Conservation (phyloP, 1,140 invertebrate genomes). For the Potamilus streckersoni region DNA sequence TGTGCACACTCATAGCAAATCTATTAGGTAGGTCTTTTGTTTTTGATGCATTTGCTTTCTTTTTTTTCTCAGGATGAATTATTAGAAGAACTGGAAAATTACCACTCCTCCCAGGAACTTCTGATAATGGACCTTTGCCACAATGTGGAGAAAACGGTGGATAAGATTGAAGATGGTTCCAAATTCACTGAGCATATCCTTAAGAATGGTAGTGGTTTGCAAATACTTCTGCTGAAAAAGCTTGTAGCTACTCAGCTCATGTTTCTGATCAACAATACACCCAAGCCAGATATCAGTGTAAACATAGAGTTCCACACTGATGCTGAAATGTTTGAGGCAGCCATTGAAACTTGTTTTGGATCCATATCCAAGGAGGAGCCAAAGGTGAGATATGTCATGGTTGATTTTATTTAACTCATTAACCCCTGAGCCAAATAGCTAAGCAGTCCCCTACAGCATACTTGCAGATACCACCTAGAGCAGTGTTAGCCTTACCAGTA, state of each 20-base stretch:
- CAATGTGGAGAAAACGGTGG: constrained; percentile 81
- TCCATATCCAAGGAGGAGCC: constrained; percentile 53
- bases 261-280: constrained; percentile 82
- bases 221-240: constrained; percentile 84
- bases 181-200: constrained; percentile 84
- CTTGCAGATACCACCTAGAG: too few relatives aligned
- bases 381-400: constrained; percentile 1
- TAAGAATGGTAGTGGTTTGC: constrained; percentile 83
- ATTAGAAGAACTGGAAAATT: constrained; percentile 80
- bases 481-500: too few relatives aligned
- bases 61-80: constrained; percentile 73
- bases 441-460: too few relatives aligned
- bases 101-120: constrained; percentile 87
- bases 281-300: constrained; percentile 81
- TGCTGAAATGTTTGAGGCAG: constrained; percentile 80
- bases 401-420: too few relatives aligned
- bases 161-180: constrained; percentile 85
- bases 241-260: constrained; percentile 80
- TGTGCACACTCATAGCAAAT: too few relatives aligned
- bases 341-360: constrained; percentile 70
- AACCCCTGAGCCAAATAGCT: too few relatives aligned
- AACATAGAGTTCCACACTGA: constrained; percentile 87
- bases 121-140: constrained; percentile 89
- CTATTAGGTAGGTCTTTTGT: too few relatives aligned
- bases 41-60: neutral